A percentile compares a stretch with the other conserved stretches of the same genome.
These are phyloP conservation scores for Menidia beryllina DNA, from an alignment of 2,113 vertebrate species.

Conservation along the genomic window DNA sequence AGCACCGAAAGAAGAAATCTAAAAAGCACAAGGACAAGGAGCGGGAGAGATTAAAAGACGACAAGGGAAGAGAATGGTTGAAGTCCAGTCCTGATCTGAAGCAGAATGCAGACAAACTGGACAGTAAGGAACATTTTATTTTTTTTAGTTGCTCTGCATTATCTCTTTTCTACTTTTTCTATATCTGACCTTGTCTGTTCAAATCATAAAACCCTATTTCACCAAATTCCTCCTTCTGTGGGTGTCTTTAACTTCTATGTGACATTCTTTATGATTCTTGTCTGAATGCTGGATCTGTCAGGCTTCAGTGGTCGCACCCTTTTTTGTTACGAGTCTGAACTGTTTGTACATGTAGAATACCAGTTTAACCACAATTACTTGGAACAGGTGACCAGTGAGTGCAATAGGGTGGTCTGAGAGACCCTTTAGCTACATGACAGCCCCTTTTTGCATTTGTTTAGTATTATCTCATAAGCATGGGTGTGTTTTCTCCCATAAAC, in stretches of 20 bases:
- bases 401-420: conserved; percentile 7
- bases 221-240: neutral
- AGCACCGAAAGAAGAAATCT: conserved; percentile 81
- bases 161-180: neutral
- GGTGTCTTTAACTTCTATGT: neutral
- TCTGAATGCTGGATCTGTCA: neutral
- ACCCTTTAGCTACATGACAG: conserved; percentile 9
- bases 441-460: conserved; percentile 36
- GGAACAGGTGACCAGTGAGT: conserved; percentile 21
- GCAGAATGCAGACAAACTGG: conserved; percentile 71
- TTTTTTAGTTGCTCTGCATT: too few relatives aligned
- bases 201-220: neutral
- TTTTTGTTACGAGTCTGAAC: neutral
- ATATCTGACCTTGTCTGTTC: neutral
- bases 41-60: conserved; percentile 73
- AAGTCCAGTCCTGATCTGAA: conserved; percentile 73
- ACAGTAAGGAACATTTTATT: conserved; percentile 76
- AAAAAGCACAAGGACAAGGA: conserved; percentile 84
- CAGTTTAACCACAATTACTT: conserved; percentile 24
- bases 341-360: conserved; percentile 12
- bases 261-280: neutral
- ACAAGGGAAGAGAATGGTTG: conserved; percentile 62
- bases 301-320: neutral
- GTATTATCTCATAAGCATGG: conserved; percentile 51
- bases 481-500: conserved; percentile 53